phyloP scores from a whole-genome alignment of 2,797 vertebrate species.

The Mycteria americana region DNA sequence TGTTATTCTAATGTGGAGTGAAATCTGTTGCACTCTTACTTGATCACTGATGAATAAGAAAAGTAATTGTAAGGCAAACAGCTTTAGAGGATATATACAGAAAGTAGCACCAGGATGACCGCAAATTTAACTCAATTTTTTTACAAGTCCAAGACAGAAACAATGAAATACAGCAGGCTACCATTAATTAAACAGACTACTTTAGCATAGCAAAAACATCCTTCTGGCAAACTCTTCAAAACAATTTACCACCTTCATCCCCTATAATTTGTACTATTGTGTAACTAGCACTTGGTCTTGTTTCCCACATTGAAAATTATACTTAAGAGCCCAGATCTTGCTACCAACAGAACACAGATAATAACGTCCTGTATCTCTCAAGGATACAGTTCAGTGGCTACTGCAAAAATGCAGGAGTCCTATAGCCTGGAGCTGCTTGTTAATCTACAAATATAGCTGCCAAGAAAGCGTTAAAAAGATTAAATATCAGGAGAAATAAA shows the following conservation, averaged over 20 bases:
- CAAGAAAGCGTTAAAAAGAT: background rate
- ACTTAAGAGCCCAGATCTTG: background rate
- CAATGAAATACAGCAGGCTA: conserved; percentile 28
- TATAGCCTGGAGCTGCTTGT: background rate
- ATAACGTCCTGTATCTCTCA: background rate
- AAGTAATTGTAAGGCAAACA: background rate
- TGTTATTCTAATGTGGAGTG: background rate
- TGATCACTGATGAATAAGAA: background rate
- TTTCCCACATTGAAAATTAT: background rate
- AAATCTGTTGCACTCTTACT: background rate
- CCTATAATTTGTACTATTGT: background rate
- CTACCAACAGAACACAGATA: background rate
- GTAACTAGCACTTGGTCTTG: background rate
- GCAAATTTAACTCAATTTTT: background rate
- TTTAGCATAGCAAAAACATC: background rate
- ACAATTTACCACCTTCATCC: background rate
- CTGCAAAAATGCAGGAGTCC: background rate
- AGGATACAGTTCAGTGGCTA: background rate
- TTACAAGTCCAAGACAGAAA: background rate
- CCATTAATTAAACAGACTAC: conserved; percentile 26
- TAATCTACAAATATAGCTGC: background rate
- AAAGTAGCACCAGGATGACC: conserved; percentile 29
- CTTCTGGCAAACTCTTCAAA: background rate
- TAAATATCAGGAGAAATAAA: conserved; percentile 7
- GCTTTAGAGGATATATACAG: background rate